A percentile compares a stretch with the other conserved stretches of the same genome.
phyloP scores from a whole-genome alignment of 1,140 invertebrate genomes.

The Dendroctonus ponderosae region DNA sequence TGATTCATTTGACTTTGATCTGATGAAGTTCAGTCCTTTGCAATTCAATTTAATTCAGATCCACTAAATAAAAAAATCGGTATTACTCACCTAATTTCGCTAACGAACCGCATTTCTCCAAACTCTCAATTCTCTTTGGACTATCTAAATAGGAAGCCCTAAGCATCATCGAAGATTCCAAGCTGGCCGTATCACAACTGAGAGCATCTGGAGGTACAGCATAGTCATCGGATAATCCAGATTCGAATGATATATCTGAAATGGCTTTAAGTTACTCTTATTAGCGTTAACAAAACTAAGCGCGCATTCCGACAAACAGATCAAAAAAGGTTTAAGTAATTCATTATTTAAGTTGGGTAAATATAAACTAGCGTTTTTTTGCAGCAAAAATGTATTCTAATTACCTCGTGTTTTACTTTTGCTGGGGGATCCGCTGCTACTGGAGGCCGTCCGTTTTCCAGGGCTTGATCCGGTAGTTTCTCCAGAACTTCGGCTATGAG shows the following conservation, averaged over 20 bases:
- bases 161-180: constrained; percentile 69
- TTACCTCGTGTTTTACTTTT: constrained; percentile 71
- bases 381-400: no score
- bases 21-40: no score
- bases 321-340: no score
- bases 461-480: constrained; percentile 80
- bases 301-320: no score
- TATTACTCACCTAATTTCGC: constrained; percentile 71
- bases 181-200: constrained; percentile 69
- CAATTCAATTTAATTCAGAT: no score
- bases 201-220: constrained; percentile 91
- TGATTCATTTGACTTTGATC: no score
- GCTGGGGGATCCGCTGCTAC: constrained; percentile 78
- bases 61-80: neutral
- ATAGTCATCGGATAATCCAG: constrained; percentile 93
- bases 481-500: constrained; percentile 81
- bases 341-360: no score
- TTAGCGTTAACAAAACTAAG: constrained; percentile 7
- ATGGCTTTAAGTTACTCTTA: constrained; percentile 45
- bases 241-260: constrained; percentile 87
- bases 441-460: constrained; percentile 66
- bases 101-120: constrained; percentile 90
- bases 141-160: constrained; percentile 67
- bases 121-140: constrained; percentile 69
- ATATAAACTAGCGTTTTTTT: no score